Evolutionary conservation across 2,888 invertebrate species (phyloP).

Genomic region (Eupithecia exiguata): DNA sequence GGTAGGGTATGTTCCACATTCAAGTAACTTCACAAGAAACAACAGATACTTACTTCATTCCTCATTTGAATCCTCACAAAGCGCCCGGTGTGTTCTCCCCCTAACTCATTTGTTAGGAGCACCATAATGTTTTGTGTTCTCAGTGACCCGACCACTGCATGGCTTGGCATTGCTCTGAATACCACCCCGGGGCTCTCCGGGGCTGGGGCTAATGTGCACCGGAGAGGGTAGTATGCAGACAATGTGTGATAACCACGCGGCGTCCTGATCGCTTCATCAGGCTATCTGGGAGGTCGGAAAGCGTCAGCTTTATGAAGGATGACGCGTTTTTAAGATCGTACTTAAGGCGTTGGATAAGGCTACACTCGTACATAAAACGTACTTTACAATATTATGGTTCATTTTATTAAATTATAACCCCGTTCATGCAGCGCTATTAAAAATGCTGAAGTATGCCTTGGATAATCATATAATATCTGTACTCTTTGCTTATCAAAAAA

Average conservation of each 20-base stretch:
- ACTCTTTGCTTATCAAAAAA: too few relatives aligned
- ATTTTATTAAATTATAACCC: too few relatives aligned
- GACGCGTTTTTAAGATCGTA: constrained; percentile 11
- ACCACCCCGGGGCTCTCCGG: background rate
- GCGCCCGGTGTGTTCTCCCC: constrained; percentile 8
- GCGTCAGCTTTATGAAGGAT: constrained; percentile 24
- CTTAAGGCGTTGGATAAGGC: background rate
- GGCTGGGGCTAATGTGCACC: background rate
- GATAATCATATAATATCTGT: too few relatives aligned
- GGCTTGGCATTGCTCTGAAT: constrained; percentile 22
- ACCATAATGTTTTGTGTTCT: constrained; percentile 30
- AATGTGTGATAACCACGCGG: background rate
- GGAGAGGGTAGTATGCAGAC: background rate
- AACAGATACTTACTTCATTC: background rate
- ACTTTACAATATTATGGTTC: background rate
- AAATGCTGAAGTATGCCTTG: too few relatives aligned
- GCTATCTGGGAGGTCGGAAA: constrained; percentile 5
- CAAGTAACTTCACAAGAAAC: background rate
- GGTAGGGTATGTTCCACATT: background rate
- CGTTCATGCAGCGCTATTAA: too few relatives aligned
- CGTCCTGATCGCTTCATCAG: constrained; percentile 5
- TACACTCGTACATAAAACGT: background rate
- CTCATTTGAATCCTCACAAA: background rate
- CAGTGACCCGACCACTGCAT: constrained; percentile 24
- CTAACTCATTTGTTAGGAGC: constrained; percentile 27